Evolutionary conservation across 2,888 invertebrate genomes (phyloP), one percentile per base, ranked within the genome.

Genomic region (Lasiommata megera): DNA sequence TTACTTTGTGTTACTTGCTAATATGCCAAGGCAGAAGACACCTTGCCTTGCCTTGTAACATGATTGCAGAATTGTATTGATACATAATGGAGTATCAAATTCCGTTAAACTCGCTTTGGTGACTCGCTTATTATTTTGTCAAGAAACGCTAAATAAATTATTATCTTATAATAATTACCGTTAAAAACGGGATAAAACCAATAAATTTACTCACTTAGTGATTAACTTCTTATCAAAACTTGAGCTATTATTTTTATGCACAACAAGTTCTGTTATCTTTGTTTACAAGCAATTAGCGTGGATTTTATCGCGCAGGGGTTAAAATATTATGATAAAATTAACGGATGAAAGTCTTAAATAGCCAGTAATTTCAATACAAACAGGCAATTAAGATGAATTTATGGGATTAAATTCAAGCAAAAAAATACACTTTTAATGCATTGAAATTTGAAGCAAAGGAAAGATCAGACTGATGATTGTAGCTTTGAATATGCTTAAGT

Each of bases 141-240:
- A 7, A 29, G 8, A 29, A 7, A 12, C 0, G 28, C 14, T 3
- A 29, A 14, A 44, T 23, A 28, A 44, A 18, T 12, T 47, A n/a
- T n/a, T 9, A 31, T 16, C 16, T 29, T 5, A 31, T 11, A 14
- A 46, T 29, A n/a, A n/a, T 6, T 47, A 17, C 47, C 23, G 6
- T 18, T 48, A 23, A 36, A 36, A 48, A 18, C 36, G 23, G 23
- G 36, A 36, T 23, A 37, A 18, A 46, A 11, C 6, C 9, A 6
- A 37, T 37, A 23, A 36, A 17, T 17, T 47, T 3, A 8, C 23
- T 48, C n/a, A n/a, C 12, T 48, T 37, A 29, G 18, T 48, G 36
- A 48, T 23, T 48, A 37, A 48, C 12, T 14, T 37, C 23, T 48
- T 48, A 48, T 36, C 18, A 36, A 47, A 48, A 37, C 34, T 23